Percentiles rank a stretch among this genome's conserved stretches.
Evolutionary conservation across 1,140 invertebrate species (phyloP).

Genomic region (Drosophila parabipectinata): DNA sequence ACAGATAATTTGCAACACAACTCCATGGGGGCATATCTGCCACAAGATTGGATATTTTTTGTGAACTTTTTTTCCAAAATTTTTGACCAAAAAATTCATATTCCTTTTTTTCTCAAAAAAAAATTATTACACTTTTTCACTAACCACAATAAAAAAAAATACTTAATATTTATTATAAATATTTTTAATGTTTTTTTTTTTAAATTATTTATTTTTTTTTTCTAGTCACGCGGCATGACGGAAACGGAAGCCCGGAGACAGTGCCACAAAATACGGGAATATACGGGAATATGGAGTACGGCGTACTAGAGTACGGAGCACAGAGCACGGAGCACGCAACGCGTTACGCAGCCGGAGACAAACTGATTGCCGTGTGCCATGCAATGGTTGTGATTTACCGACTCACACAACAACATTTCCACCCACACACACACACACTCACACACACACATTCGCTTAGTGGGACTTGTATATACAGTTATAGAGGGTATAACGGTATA

Average conservation of each 20-base stretch:
- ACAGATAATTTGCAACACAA: neutral
- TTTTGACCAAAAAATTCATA: neutral
- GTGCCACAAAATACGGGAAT: neutral
- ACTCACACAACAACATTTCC: conserved; percentile 43
- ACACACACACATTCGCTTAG: neutral
- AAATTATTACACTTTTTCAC: neutral
- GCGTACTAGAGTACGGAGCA: conserved; percentile 9
- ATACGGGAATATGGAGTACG: conserved; percentile 1
- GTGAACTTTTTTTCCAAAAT: neutral
- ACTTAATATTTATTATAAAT: neutral
- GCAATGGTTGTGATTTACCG: conserved; percentile 78
- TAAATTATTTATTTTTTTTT: conserved; percentile 5
- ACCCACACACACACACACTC: conserved; percentile 33
- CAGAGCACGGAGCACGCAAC: conserved; percentile 62
- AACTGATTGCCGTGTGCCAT: conserved; percentile 81
- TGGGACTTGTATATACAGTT: no score
- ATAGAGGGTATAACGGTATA: neutral
- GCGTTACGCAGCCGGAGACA: conserved; percentile 79
- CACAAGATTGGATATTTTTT: neutral
- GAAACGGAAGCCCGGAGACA: conserved; percentile 3
- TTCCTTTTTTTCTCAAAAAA: neutral
- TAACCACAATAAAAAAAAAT: neutral
- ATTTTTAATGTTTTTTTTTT: neutral
- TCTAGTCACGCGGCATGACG: neutral
- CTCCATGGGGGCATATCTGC: neutral